Percentiles rank a stretch among this genome's conserved stretches.
These are phyloP conservation scores for Tetranychus truncatus DNA, from an alignment of 2,888 invertebrate species.

Conservation along the genomic window DNA sequence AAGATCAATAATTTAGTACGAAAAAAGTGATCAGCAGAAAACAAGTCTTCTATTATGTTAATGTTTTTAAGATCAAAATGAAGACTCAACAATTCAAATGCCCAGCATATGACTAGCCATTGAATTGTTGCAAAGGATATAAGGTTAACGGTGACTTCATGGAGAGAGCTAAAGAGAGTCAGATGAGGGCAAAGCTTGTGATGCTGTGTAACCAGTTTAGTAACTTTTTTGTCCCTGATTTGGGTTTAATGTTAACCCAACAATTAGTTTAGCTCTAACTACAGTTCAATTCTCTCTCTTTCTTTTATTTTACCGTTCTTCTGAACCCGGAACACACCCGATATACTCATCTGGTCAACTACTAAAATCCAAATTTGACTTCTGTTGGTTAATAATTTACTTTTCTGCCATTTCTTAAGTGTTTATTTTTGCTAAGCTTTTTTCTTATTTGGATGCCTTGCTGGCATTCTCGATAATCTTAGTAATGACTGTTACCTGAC, in stretches of 20 bases:
- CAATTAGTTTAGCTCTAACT: not conserved
- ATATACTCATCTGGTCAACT: not conserved
- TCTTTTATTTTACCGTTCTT: not conserved
- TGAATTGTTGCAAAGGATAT: not conserved
- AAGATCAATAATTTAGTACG: not conserved
- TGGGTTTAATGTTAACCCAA: not conserved
- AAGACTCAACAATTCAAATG: not conserved
- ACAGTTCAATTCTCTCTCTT: not conserved
- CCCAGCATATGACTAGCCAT: not conserved
- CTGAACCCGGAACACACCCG: slow-evolving; percentile 1
- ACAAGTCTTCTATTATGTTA: not conserved
- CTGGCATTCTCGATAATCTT: not conserved
- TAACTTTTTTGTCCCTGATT: not conserved
- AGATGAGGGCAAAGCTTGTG: not conserved
- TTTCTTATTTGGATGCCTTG: not conserved
- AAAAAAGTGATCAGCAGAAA: not conserved
- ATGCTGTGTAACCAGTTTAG: not conserved
- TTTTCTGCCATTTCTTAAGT: not conserved
- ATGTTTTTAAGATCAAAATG: not conserved
- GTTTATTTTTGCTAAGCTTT: not conserved
- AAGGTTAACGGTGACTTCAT: not conserved
- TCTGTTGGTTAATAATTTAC: not conserved
- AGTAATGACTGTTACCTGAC: not conserved
- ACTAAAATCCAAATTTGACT: not conserved
- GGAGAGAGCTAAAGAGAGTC: no score